A percentile compares a stretch with the other conserved stretches of the same genome.
Conservation (phyloP, 2,888 invertebrate species). For the Lumbricus terrestris region DNA sequence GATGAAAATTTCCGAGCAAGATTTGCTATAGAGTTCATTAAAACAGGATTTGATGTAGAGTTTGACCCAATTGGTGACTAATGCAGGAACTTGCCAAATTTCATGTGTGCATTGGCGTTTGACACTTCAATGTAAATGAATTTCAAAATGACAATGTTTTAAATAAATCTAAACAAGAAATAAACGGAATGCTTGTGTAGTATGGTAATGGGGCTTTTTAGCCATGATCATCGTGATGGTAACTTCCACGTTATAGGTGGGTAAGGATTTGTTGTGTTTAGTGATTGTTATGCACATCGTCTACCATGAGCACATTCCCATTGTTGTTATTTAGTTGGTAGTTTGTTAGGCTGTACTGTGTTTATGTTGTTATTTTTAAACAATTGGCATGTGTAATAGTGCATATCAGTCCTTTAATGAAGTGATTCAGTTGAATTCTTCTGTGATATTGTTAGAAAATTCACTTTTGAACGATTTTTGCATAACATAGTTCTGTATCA, state of each 20-base stretch:
- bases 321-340: neutral
- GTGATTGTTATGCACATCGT: neutral
- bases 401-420: neutral
- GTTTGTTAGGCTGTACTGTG: neutral
- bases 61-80: neutral
- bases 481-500: neutral
- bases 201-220: neutral
- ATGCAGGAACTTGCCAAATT: neutral
- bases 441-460: neutral
- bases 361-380: neutral
- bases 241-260: neutral
- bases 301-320: neutral
- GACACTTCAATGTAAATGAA: neutral
- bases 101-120: neutral
- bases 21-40: constrained; percentile 38
- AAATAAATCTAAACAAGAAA: no score
- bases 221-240: neutral
- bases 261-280: neutral
- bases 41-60: no score
- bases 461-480: neutral
- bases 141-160: no score
- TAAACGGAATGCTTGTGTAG: neutral
- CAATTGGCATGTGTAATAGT: neutral
- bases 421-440: neutral
- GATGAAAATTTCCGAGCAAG: constrained; percentile 46